Conservation (phyloP, 2,797 vertebrate genomes). For the Bovichtus diacanthus region DNA sequence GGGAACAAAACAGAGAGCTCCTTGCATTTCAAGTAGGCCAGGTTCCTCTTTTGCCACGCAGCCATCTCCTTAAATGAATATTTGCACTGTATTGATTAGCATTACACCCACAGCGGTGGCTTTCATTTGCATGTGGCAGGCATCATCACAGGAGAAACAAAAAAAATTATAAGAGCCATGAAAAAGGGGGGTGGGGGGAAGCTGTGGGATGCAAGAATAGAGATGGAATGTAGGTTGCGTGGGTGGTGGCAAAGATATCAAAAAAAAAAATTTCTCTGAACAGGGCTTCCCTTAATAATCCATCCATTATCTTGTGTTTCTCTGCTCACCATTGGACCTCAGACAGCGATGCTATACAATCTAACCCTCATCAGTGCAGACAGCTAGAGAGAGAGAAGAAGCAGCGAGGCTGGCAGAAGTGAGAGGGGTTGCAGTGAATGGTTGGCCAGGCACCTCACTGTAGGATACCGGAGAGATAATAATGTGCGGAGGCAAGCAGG, state of each 20-base stretch:
- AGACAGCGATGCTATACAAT: constrained; percentile 66
- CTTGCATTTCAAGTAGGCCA: constrained; percentile 72
- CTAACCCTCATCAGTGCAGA: constrained; percentile 78
- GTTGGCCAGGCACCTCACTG: constrained; percentile 81
- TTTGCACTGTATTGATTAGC: constrained; percentile 80
- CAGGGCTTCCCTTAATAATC: constrained; percentile 80
- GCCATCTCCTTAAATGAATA: constrained; percentile 75
- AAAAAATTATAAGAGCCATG: constrained; percentile 33
- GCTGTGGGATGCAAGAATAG: constrained; percentile 24
- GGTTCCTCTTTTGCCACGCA: constrained; percentile 49
- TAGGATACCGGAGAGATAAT: constrained; percentile 85
- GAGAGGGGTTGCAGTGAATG: constrained; percentile 78
- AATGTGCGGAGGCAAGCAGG: constrained; percentile 83
- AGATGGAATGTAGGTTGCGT: constrained; percentile 67
- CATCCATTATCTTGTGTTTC: constrained; percentile 79
- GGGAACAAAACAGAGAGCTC: constrained; percentile 28
- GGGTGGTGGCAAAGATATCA: constrained; percentile 67
- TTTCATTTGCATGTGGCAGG: constrained; percentile 76
- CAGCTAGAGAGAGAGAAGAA: constrained; percentile 72
- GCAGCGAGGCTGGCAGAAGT: constrained; percentile 79
- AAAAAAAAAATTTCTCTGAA: constrained; percentile 74
- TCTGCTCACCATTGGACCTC: constrained; percentile 67
- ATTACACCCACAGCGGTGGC: constrained; percentile 70
- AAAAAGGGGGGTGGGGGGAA: constrained; percentile 25
- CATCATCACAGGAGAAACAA: constrained; percentile 46